These are phyloP conservation scores for Ophraella communa DNA, from an alignment of 2,888 invertebrate genomes.

Conservation along the genomic window DNA sequence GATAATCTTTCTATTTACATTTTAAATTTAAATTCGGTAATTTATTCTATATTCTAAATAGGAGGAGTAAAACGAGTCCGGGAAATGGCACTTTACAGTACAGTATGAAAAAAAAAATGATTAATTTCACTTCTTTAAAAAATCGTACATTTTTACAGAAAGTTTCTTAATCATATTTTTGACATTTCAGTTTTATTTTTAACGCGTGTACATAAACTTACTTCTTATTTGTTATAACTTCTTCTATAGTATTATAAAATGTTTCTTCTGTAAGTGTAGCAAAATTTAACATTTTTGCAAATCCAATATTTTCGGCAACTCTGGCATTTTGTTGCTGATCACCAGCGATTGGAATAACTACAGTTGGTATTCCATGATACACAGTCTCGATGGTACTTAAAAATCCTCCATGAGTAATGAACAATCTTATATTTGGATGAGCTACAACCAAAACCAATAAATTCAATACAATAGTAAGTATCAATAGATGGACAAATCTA, in stretches of 20 bases:
- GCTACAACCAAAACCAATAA: neutral
- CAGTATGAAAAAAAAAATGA: too few relatives aligned
- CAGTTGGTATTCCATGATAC: neutral
- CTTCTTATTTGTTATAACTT: neutral
- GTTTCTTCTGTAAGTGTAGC: neutral
- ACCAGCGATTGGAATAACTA: neutral
- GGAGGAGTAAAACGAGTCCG: too few relatives aligned
- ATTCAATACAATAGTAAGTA: too few relatives aligned
- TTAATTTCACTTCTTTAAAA: too few relatives aligned
- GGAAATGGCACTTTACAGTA: too few relatives aligned
- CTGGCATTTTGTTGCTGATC: neutral
- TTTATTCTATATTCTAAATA: too few relatives aligned
- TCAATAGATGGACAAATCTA: too few relatives aligned
- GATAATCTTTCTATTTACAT: too few relatives aligned
- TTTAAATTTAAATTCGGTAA: too few relatives aligned
- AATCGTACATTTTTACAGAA: too few relatives aligned
- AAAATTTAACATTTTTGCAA: neutral
- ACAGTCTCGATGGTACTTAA: neutral
- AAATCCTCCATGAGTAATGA: neutral
- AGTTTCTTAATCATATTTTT: too few relatives aligned
- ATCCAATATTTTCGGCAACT: neutral
- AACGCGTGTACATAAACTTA: neutral
- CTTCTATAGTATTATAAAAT: neutral
- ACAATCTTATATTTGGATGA: neutral
- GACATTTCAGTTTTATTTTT: too few relatives aligned